Evolutionary conservation across 2,888 invertebrate species (phyloP), one percentile per base, ranked within the genome.

Genomic region (Drosophila villosipedis): DNA sequence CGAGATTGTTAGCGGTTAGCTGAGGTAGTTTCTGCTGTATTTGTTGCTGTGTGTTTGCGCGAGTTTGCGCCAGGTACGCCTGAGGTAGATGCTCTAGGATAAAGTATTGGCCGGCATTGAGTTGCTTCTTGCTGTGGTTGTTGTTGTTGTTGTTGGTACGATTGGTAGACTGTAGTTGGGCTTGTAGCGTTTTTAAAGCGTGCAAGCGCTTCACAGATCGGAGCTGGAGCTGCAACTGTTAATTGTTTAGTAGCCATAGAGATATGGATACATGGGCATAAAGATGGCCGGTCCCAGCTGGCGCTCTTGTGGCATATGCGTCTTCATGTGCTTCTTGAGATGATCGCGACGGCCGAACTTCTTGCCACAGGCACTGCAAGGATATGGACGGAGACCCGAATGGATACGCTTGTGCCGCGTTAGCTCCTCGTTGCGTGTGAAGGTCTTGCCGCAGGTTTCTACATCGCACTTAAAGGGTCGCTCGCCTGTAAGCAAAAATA

Each of bases 311-410:
- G 95, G 92, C 83, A 94, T 94, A 91, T 99, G 98, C 0, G 98
- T 98, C 89, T 97, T 95, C 69, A 96, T 96, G 92, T 99, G 99
- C 90, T 99, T 99, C 94, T 98, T 98, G 68, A 99, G 94, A 92
- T 99, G 99, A 92, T 99, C 99, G 84, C 98, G 96, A 52, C 99
- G 95, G 0, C 98, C 98, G 92, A 99, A 99, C 75, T 97, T 95
- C 94, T 99, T 99, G 5, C 97, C 97, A 91, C 99, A 99, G 25
- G 96, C 95, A 0, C 95, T 94, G 91, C 99, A 99, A 0, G 97
- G 95, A 92, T 96, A 98, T 0, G 98, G 97, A 55, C 97, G 94
- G 0, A 97, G 94, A 0, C 98, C 98, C 0, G 97, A 97, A 92
- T 98, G 98, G 55, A 98, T 98, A 78, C 98, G 94, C 91, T 97